Evolutionary conservation across 2,888 invertebrate genomes (phyloP), one percentile per base, ranked within the genome.

Genomic region (Leptopterna dolabrata): DNA sequence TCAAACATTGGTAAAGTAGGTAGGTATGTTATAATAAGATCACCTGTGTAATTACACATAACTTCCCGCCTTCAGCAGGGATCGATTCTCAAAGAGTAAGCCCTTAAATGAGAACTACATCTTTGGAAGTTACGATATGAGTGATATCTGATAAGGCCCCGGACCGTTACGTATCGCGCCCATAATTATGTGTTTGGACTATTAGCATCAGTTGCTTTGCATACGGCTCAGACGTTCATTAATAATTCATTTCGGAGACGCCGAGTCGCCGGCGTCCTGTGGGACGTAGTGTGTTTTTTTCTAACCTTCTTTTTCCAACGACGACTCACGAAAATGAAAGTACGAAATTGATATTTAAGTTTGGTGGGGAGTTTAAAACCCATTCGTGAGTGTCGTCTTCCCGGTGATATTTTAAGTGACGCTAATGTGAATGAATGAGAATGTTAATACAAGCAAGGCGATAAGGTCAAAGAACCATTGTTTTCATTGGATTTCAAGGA

Each of bases 151-250:
- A 70, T 27, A 24, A 19, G 41, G 13, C 7, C 30, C 36, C 36
- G 36, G 73, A 73, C 73, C 73, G 73, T 73, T 73, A 73, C 36
- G 73, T 73, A 30, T 36, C 29, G 73, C 73, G 36, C 73, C 30
- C 36, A 73, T 73, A 73, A 73, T 73, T 73, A 73, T 41, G 73
- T 41, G 73, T 73, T 73, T 14, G 19, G 73, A 73, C 73, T 73
- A 73, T 73, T 73, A 73, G 73, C 73, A 73, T 73, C 73, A 73
- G 73, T 30, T 73, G 36, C 73, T 73, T 73, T 73, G 73, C 73
- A 73, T 73, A 73, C 29, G 41, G n/a, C 73, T 41, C 73, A 73
- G 41, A 36, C 73, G 7, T 2, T 36, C 73, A 73, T 73, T 73
- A 73, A 73, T 73, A 73, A 73, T 73, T 73, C 73, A 73, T 73